Evolutionary conservation across 2,797 vertebrate genomes (phyloP).

Genomic region (Eulemur mongoz): DNA sequence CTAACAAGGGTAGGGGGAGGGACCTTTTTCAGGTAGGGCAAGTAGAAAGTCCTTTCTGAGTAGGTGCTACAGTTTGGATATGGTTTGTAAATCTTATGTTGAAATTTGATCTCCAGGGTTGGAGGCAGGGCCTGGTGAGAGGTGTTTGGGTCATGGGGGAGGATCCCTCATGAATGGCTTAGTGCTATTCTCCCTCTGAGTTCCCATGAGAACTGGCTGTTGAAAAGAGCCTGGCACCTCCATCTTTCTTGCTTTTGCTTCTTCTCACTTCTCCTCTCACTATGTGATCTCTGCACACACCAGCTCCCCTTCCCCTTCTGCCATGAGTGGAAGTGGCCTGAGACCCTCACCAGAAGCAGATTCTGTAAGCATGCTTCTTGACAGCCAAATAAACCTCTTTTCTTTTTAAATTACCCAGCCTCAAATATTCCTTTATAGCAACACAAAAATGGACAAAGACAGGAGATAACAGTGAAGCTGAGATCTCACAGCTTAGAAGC

Average conservation of each 20-base stretch:
- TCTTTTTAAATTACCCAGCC: neutral
- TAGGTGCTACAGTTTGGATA: neutral
- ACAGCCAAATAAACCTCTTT: neutral
- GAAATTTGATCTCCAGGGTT: neutral
- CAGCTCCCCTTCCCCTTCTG: neutral
- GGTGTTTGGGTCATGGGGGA: neutral
- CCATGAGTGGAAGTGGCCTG: neutral
- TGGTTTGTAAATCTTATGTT: neutral
- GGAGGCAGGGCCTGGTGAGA: neutral
- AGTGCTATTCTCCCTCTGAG: neutral
- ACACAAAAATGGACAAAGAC: neutral
- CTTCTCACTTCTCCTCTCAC: neutral
- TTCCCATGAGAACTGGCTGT: neutral
- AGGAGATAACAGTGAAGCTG: neutral
- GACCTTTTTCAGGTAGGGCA: too few species aligned
- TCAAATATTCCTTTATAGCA: neutral
- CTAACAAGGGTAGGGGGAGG: neutral
- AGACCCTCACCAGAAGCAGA: neutral
- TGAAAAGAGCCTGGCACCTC: neutral
- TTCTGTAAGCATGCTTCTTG: neutral
- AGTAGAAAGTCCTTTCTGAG: neutral
- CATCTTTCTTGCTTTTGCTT: neutral
- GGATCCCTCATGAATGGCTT: neutral
- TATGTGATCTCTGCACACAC: neutral
- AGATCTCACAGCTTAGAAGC: neutral